These are phyloP conservation scores for Peromyscus melanophrys DNA, from an alignment of 2,797 vertebrate genomes.

Conservation along the genomic window DNA sequence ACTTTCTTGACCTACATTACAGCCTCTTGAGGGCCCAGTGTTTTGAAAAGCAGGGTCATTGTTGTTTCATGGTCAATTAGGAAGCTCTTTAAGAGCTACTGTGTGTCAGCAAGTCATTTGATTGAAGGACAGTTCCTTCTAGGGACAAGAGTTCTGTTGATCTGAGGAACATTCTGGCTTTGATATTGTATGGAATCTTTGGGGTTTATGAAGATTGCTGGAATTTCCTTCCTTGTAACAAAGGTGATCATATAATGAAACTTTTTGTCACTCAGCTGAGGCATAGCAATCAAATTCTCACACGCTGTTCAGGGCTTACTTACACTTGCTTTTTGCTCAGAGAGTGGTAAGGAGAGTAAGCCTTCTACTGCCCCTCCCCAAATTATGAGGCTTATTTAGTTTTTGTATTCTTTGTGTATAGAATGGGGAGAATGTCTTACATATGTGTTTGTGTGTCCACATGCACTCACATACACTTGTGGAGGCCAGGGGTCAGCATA, in stretches of 20 bases:
- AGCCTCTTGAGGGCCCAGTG: constrained; percentile 47
- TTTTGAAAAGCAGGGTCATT: constrained; percentile 52
- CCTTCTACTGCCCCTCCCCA: background rate
- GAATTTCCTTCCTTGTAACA: background rate
- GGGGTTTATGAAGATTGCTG: background rate
- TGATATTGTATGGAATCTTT: constrained; percentile 32
- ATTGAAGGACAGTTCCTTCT: constrained; percentile 28
- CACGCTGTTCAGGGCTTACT: background rate
- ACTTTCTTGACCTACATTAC: background rate
- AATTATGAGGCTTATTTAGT: constrained; percentile 8
- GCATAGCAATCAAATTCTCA: background rate
- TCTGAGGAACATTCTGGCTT: constrained; percentile 7
- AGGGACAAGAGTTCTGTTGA: background rate
- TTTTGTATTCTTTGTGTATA: background rate
- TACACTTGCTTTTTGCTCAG: background rate
- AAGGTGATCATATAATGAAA: background rate
- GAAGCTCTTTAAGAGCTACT: constrained; percentile 69
- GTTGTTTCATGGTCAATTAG: constrained; percentile 59
- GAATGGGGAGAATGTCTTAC: background rate
- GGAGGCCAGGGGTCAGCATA: background rate
- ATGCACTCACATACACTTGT: background rate
- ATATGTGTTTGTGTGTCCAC: background rate
- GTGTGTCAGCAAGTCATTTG: constrained; percentile 22
- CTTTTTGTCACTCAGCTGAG: background rate
- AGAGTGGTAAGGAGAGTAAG: background rate